phyloP scores from a whole-genome alignment of 1,140 invertebrate genomes.

The Procambarus clarkii region DNA sequence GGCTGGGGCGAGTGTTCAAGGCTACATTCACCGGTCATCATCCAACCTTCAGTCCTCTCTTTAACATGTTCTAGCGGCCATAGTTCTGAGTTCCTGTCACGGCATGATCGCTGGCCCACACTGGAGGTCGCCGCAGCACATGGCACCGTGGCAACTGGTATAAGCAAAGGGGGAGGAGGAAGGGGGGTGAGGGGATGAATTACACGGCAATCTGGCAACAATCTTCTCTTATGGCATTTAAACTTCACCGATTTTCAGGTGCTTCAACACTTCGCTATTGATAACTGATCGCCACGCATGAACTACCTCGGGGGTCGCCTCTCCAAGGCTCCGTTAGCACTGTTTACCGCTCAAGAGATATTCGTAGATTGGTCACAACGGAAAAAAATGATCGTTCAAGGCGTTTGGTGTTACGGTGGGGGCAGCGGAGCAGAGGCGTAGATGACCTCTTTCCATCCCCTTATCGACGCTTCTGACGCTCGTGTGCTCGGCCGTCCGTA shows the following conservation, averaged over 20 bases:
- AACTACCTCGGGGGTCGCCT: too few relatives aligned
- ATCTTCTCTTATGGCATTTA: conserved; percentile 20
- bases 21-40: not conserved
- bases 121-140: too few relatives aligned
- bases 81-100: too few relatives aligned
- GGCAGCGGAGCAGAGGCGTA: not conserved
- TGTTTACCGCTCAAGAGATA: too few relatives aligned
- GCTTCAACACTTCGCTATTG: not conserved
- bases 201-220: not conserved
- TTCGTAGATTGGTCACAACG: too few relatives aligned
- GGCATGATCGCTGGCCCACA: not conserved
- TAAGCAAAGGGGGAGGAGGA: too few relatives aligned
- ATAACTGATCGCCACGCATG: not conserved
- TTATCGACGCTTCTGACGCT: not conserved
- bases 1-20: not conserved
- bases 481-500: not conserved
- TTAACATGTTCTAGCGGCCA: not conserved
- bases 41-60: not conserved
- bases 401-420: not conserved
- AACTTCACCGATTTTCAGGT: not conserved
- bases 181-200: too few relatives aligned
- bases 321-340: not conserved
- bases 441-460: not conserved
- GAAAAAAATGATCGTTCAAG: too few relatives aligned
- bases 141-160: too few relatives aligned